phyloP scores from a whole-genome alignment of 2,113 vertebrate species.

The Notothenia rossii region DNA sequence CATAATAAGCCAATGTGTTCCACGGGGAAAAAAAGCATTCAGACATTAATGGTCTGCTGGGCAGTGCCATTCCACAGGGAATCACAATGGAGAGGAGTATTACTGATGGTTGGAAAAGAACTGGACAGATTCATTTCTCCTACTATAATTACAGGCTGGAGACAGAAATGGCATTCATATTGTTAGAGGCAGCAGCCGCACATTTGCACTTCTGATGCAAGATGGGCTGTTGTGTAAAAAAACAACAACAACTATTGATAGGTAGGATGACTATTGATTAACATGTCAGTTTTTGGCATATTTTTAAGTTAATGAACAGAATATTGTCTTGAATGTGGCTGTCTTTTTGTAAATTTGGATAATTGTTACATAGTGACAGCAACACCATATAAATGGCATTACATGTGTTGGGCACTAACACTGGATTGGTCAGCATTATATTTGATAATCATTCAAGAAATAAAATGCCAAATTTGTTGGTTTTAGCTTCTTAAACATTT shows the following conservation, averaged over 20 bases:
- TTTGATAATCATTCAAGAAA: neutral
- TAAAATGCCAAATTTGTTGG: neutral
- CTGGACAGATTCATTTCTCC: constrained; percentile 75
- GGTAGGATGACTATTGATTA: neutral
- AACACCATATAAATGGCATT: neutral
- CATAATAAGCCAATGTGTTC: constrained; percentile 69
- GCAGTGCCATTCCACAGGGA: constrained; percentile 72
- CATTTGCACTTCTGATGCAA: constrained; percentile 63
- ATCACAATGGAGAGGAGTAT: constrained; percentile 74
- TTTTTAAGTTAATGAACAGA: neutral
- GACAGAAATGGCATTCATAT: constrained; percentile 63
- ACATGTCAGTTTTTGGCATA: neutral
- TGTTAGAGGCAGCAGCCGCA: constrained; percentile 49
- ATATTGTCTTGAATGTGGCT: neutral
- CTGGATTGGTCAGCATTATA: neutral
- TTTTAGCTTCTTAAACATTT: neutral
- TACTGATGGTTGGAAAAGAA: constrained; percentile 80
- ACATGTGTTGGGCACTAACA: neutral
- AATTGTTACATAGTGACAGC: neutral
- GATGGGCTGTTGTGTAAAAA: constrained; percentile 18
- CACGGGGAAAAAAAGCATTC: constrained; percentile 48
- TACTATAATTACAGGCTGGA: constrained; percentile 77
- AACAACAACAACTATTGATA: constrained; percentile 27
- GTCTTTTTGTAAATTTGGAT: neutral
- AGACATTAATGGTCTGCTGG: constrained; percentile 74